Evolutionary conservation across 2,113 vertebrate species (phyloP), one percentile per base, ranked within the genome.

Genomic region (Dicrurus megarhynchus): DNA sequence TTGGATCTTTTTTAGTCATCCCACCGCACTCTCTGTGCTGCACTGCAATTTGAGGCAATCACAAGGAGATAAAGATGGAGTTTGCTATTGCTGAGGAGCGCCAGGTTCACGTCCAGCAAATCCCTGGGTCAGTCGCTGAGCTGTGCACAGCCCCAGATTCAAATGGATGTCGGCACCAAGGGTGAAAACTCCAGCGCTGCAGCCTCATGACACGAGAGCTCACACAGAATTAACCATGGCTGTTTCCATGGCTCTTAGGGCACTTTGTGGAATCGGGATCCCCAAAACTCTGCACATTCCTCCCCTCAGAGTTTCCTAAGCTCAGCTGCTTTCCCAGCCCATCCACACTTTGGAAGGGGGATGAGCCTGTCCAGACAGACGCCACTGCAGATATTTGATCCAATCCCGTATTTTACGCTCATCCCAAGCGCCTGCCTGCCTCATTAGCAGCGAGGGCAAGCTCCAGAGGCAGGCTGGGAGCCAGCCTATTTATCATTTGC

Each of bases 141-240:
- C 78, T 32, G 9, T 1, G 4, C 46, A 4, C 6, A 2, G 10
- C 30, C 47, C 60, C 77, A 47, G 3, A 53, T 63, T 28, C 22
- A 32, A 50, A 68, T 11, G 60, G 64, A 9, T 30, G 26, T 16
- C 0, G 1, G 26, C 37, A 47, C n/a, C 47, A 12, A n/a, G 50
- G 57, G 52, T 30, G 68, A 32, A 19, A 79, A 35, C 47, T 14
- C 50, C 3, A 55, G 20, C 18, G 1, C 46, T 24, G 13, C 14
- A 2, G 13, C 39, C 82, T 39, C 55, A 5, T 3, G 53, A 3
- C 65, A 56, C n/a, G 7, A 2, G 2, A 4, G 23, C 70, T 87
- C 49, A 5, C 46, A 6, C 0, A 3, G 73, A 67, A 13, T 33
- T 47, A 41, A 9, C 5, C 41, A 28, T 0, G 1, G 32, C 50